phyloP scores from a whole-genome alignment of 53 echinoderm and acorn worm species.

The Stichopus horrens region DNA sequence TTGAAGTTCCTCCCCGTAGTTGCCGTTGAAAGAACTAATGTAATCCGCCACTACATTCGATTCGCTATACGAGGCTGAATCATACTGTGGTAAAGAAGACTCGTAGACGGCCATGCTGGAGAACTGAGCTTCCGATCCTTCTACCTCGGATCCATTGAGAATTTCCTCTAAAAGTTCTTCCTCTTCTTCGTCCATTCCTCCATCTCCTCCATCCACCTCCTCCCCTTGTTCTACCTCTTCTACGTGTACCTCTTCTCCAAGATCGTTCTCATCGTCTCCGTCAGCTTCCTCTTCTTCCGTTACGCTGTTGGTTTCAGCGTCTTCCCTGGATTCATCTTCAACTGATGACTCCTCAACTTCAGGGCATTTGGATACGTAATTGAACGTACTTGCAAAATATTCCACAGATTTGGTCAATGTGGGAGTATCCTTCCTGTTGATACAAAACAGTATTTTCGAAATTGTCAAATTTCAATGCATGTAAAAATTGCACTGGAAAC shows the following conservation, averaged over 20 bases:
- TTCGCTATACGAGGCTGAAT: background rate
- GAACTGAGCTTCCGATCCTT: background rate
- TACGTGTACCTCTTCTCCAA: background rate
- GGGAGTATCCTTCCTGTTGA: constrained; percentile 25
- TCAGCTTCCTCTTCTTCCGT: background rate
- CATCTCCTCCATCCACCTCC: background rate
- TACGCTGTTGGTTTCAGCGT: background rate
- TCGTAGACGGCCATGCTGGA: constrained; percentile 15
- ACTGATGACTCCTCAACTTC: background rate
- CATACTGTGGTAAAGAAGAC: constrained; percentile 26
- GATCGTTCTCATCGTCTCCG: background rate
- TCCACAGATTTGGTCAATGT: constrained; percentile 28
- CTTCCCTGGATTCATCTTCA: constrained; percentile 5
- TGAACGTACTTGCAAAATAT: constrained; percentile 24
- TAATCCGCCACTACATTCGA: background rate
- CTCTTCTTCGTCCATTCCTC: background rate
- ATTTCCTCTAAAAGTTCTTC: background rate
- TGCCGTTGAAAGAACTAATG: background rate
- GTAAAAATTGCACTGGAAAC: no score
- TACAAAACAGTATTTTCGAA: background rate
- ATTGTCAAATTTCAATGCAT: no score
- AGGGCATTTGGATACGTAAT: constrained; percentile 31
- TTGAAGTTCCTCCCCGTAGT: background rate
- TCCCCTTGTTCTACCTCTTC: background rate
- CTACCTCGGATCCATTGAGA: background rate